Evolutionary conservation across 1,140 invertebrate species (phyloP).

Genomic region (Matsumurasca onukii): DNA sequence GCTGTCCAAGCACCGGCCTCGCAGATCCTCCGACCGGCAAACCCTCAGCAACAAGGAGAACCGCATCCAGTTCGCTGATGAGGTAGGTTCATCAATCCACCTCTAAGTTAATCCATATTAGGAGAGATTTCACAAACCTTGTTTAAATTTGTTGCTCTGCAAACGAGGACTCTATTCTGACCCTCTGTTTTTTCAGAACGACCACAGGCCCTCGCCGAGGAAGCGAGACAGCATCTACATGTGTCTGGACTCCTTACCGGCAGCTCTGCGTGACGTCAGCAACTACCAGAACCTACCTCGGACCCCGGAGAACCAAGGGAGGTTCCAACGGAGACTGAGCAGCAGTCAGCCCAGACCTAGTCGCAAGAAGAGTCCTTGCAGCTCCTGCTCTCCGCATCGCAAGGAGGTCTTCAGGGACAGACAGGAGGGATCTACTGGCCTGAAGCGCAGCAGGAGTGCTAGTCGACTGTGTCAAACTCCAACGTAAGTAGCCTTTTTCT

Average conservation of each 20-base stretch:
- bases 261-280: constrained; percentile 43
- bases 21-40: background rate
- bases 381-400: constrained; percentile 23
- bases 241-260: constrained; percentile 42
- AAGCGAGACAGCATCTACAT: constrained; percentile 42
- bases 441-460: constrained; percentile 11
- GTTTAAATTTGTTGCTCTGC: too few species aligned
- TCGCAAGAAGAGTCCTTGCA: constrained; percentile 30
- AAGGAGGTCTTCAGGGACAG: constrained; percentile 1
- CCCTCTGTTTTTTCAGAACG: constrained; percentile 17
- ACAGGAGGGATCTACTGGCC: background rate
- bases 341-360: background rate
- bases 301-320: background rate
- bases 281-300: constrained; percentile 37
- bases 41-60: constrained; percentile 19
- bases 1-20: background rate
- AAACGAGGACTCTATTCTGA: too few species aligned
- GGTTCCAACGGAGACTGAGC: constrained; percentile 20
- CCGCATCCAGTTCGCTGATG: too few species aligned
- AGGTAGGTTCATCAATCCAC: too few species aligned
- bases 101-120: too few species aligned
- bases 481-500: background rate
- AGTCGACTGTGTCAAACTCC: background rate
- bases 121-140: too few species aligned
- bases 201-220: background rate